Percentiles rank a stretch among this genome's conserved stretches.
phyloP scores from a whole-genome alignment of 2,113 vertebrate species.

The Prionailurus bengalensis region DNA sequence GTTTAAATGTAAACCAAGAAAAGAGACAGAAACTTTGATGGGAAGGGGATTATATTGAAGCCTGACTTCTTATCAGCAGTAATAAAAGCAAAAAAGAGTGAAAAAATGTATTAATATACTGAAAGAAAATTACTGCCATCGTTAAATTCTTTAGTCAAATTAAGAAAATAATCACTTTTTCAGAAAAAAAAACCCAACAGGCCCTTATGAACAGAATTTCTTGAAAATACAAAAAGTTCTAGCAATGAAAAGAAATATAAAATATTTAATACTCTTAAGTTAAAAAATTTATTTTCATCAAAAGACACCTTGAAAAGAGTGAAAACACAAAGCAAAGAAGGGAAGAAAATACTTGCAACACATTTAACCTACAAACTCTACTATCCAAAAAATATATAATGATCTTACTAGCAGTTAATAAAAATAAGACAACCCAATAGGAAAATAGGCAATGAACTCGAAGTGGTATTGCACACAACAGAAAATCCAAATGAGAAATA shows the following conservation, averaged over 20 bases:
- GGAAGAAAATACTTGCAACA: neutral
- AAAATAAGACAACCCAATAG: neutral
- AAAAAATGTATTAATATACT: neutral
- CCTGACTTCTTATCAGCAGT: neutral
- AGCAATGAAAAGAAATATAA: neutral
- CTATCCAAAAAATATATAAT: neutral
- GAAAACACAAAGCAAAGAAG: neutral
- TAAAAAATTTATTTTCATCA: neutral
- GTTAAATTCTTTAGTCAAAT: neutral
- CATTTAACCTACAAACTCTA: neutral
- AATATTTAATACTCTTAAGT: neutral
- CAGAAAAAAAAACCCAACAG: neutral
- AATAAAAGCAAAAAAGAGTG: neutral
- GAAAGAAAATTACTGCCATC: neutral
- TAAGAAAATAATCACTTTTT: slow-evolving; percentile 45
- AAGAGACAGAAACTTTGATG: neutral
- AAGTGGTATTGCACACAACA: neutral
- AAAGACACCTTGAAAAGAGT: neutral
- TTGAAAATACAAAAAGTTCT: neutral
- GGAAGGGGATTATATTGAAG: neutral
- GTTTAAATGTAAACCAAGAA: neutral
- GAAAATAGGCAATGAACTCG: neutral
- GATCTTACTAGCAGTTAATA: neutral
- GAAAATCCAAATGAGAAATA: neutral
- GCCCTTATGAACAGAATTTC: neutral